Conservation (phyloP, 1,140 invertebrate genomes). For the Doryteuthis pealeii region DNA sequence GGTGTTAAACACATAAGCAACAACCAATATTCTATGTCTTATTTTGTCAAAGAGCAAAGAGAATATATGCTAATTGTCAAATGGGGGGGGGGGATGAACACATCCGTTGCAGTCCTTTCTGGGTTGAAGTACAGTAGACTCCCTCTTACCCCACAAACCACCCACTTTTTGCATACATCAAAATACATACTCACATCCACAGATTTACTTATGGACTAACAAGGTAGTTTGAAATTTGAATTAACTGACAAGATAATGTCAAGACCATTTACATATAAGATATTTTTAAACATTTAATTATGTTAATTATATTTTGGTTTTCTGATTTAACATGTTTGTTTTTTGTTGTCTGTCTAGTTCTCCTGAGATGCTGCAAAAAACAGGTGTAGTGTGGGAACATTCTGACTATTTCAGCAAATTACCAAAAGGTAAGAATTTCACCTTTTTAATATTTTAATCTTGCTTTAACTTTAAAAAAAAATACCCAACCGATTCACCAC, state of each 20-base stretch:
- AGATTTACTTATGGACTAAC: neutral
- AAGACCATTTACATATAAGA: no score
- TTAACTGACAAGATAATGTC: no score
- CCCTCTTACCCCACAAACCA: no score
- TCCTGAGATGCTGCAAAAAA: conserved; percentile 37
- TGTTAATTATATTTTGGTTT: no score
- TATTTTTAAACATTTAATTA: no score
- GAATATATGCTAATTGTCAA: conserved; percentile 94
- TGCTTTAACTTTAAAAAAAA: neutral
- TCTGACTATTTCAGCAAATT: conserved; percentile 30
- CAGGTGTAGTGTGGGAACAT: conserved; percentile 43
- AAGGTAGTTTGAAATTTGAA: no score
- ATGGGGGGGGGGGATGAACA: conserved; percentile 98
- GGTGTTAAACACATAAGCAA: conserved; percentile 91
- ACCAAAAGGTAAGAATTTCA: conserved; percentile 36
- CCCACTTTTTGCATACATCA: no score
- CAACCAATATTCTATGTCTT: conserved; percentile 74
- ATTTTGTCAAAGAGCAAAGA: conserved; percentile 76
- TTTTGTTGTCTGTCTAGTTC: conserved; percentile 9
- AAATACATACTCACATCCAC: neutral
- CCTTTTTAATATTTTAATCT: neutral
- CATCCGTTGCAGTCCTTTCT: conserved; percentile 93
- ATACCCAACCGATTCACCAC: no score
- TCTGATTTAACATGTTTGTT: no score
- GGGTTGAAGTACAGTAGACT: conserved; percentile 51